Evolutionary conservation across 2,797 vertebrate genomes (phyloP).

Genomic region (Pseudochirops cupreus): DNA sequence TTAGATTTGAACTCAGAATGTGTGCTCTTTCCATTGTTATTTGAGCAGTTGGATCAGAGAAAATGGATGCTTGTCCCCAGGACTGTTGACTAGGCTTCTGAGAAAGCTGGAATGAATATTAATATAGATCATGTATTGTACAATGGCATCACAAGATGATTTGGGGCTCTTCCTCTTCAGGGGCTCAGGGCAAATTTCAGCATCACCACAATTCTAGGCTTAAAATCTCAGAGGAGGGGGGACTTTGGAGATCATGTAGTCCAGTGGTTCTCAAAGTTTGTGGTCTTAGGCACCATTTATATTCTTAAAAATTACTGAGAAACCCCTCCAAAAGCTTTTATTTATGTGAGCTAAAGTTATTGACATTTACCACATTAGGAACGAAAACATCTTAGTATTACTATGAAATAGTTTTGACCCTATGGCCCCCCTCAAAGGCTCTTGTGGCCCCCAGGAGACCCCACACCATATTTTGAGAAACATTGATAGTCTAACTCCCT

Average conservation of each 20-base stretch:
- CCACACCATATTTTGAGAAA: too few relatives aligned
- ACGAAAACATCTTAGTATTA: neutral
- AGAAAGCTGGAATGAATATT: neutral
- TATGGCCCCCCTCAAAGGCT: too few relatives aligned
- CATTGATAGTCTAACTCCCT: too few relatives aligned
- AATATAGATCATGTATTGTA: neutral
- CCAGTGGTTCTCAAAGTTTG: neutral
- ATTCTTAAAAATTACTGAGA: neutral
- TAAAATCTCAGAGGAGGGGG: neutral
- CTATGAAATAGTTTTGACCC: neutral
- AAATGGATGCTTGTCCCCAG: neutral
- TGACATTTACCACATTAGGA: neutral
- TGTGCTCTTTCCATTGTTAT: neutral
- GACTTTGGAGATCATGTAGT: neutral
- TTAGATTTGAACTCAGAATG: neutral
- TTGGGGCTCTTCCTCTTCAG: neutral
- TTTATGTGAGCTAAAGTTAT: neutral
- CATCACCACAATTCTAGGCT: neutral
- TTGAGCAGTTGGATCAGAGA: slow-evolving; percentile 33
- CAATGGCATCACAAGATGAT: neutral
- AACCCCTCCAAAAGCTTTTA: neutral
- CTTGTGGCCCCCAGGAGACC: too few relatives aligned
- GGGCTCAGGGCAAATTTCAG: slow-evolving; percentile 10
- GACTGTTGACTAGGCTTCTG: neutral
- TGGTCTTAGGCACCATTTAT: neutral